Evolutionary conservation across 2,888 invertebrate species (phyloP).

Genomic region (Syrista parreyssii): DNA sequence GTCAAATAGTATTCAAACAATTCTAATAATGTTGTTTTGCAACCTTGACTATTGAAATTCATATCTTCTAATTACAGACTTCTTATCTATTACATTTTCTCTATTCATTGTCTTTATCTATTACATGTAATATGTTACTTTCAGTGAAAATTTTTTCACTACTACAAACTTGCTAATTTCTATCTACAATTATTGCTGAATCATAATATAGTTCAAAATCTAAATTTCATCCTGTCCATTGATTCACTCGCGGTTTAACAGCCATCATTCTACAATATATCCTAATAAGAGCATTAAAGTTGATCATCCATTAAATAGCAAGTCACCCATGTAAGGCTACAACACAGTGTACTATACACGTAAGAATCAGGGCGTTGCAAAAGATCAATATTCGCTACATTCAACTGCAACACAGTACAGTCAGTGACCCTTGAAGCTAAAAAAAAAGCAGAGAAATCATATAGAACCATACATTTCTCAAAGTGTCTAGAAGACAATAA

Average conservation of each 20-base stretch:
- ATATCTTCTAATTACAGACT: not conserved
- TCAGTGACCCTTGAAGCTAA: not conserved
- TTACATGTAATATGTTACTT: not conserved
- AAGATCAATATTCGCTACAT: not conserved
- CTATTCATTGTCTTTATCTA: not conserved
- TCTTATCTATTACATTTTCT: not conserved
- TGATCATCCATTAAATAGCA: not conserved
- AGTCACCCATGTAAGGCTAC: not conserved
- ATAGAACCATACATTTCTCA: not conserved
- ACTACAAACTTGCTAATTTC: not conserved
- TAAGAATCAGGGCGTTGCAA: not conserved
- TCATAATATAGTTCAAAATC: not conserved
- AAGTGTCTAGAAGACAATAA: not conserved
- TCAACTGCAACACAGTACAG: not conserved
- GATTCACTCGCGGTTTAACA: not conserved
- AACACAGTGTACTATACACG: not conserved
- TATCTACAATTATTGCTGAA: not conserved
- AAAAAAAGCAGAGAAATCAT: not conserved
- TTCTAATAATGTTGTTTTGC: not conserved
- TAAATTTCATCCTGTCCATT: not conserved
- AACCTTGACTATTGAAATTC: not conserved
- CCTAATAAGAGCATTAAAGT: not conserved
- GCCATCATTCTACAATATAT: not conserved
- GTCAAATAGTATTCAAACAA: not conserved
- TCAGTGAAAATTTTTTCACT: not conserved